Evolutionary conservation across 1,140 invertebrate genomes (phyloP).

Genomic region (Mamestra configurata): DNA sequence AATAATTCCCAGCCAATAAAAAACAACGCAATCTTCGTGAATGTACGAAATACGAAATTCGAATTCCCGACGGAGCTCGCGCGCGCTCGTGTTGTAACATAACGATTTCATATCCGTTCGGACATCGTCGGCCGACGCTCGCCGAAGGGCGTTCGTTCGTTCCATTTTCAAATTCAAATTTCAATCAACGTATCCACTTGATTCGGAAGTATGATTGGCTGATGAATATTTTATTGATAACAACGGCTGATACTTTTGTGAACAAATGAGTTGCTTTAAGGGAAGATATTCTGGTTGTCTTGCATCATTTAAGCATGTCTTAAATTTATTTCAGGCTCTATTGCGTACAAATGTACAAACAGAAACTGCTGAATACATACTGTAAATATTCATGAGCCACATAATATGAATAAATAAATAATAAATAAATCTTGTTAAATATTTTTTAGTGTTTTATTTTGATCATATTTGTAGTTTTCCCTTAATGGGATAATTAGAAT

Average conservation of each 20-base stretch:
- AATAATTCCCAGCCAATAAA: conserved; percentile 13
- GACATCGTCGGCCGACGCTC: conserved; percentile 16
- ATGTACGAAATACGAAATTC: conserved; percentile 5
- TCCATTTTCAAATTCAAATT: conserved; percentile 44
- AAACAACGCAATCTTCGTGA: conserved; percentile 13
- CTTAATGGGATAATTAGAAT: not conserved
- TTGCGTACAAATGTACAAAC: not conserved
- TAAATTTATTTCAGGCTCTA: conserved; percentile 11
- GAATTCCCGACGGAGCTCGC: conserved; percentile 30
- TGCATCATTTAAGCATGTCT: not conserved
- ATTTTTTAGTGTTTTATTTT: no score
- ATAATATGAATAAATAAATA: no score
- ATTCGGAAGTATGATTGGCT: conserved; percentile 24
- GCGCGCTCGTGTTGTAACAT: conserved; percentile 44
- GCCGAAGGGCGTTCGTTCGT: conserved; percentile 34
- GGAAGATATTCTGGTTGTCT: not conserved
- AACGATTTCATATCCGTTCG: conserved; percentile 50
- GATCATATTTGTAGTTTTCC: not conserved
- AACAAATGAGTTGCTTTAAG: not conserved
- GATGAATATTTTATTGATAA: conserved; percentile 31
- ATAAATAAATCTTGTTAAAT: no score
- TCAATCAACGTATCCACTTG: conserved; percentile 27
- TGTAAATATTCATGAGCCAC: no score
- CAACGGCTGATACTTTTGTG: not conserved
- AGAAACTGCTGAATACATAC: not conserved